Evolutionary conservation across 2,888 invertebrate genomes (phyloP).

Genomic region (Cephalotes varians): DNA sequence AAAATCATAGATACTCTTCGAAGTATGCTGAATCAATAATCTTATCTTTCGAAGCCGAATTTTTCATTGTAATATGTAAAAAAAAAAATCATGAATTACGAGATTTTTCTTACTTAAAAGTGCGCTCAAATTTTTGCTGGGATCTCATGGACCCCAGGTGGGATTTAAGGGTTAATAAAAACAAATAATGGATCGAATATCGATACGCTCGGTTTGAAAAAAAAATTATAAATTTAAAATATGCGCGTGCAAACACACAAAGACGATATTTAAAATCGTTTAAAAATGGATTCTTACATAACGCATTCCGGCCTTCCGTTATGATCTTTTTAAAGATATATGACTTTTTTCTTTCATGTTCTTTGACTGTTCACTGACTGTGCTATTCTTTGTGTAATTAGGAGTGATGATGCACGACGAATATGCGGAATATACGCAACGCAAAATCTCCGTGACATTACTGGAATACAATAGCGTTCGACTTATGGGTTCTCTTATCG

Average conservation of each 20-base stretch:
- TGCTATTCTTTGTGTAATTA: not conserved
- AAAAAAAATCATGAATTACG: too few relatives aligned
- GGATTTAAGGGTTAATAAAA: too few relatives aligned
- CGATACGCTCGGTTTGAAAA: not conserved
- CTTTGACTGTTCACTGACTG: not conserved
- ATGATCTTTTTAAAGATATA: slow-evolving; percentile 41
- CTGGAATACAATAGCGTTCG: not conserved
- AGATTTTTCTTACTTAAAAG: too few relatives aligned
- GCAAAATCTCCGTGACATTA: not conserved
- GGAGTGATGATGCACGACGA: not conserved
- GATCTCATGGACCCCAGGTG: too few relatives aligned
- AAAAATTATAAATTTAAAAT: not conserved
- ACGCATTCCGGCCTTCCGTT: slow-evolving; percentile 23
- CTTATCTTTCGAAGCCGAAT: too few relatives aligned
- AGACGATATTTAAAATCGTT: not conserved
- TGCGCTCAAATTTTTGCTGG: too few relatives aligned
- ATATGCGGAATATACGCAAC: not conserved
- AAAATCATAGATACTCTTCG: too few relatives aligned
- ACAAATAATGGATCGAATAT: not conserved
- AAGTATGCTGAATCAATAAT: too few relatives aligned
- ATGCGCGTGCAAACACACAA: not conserved
- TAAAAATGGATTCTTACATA: slow-evolving; percentile 59
- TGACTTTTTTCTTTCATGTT: not conserved
- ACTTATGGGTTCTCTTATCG: not conserved
- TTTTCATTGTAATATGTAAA: too few relatives aligned